phyloP scores from a whole-genome alignment of 2,797 vertebrate species.

The Crocodylus rhombifer region DNA sequence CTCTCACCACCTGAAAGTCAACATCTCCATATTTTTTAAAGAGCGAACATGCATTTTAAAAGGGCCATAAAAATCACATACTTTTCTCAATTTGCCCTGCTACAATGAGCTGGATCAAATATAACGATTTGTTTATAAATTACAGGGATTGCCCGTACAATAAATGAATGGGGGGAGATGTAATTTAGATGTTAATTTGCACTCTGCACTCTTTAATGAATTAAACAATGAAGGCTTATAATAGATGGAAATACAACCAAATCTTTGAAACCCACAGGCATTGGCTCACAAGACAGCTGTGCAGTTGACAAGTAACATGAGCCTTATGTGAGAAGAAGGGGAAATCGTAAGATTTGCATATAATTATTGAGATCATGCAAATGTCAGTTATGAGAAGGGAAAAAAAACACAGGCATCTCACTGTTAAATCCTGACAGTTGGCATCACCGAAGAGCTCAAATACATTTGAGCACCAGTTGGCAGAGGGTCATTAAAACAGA shows the following conservation, averaged over 20 bases:
- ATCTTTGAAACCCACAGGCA: constrained; percentile 86
- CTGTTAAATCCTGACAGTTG: constrained; percentile 91
- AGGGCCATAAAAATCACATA: constrained; percentile 70
- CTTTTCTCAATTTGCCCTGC: constrained; percentile 60
- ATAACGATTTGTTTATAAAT: constrained; percentile 82
- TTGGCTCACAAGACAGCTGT: constrained; percentile 88
- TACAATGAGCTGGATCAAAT: constrained; percentile 75
- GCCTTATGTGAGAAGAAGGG: constrained; percentile 90
- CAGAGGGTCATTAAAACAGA: constrained; percentile 91
- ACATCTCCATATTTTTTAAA: constrained; percentile 22
- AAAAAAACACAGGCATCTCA: constrained; percentile 86
- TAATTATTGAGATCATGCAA: constrained; percentile 92
- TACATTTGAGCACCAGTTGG: constrained; percentile 89
- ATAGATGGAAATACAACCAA: constrained; percentile 88
- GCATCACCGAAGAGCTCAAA: constrained; percentile 89
- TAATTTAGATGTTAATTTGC: constrained; percentile 88
- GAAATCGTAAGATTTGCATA: constrained; percentile 90
- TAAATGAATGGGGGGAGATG: constrained; percentile 80
- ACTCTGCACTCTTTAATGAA: constrained; percentile 82
- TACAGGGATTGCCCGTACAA: constrained; percentile 77
- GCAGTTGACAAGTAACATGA: constrained; percentile 90
- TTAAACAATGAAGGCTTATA: constrained; percentile 87
- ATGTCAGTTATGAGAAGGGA: constrained; percentile 87
- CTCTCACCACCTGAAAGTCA: constrained; percentile 70
- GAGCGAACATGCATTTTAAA: constrained; percentile 56